These are phyloP conservation scores for Leptestheria dahalacensis DNA, from an alignment of 1,140 invertebrate species.

Conservation along the genomic window DNA sequence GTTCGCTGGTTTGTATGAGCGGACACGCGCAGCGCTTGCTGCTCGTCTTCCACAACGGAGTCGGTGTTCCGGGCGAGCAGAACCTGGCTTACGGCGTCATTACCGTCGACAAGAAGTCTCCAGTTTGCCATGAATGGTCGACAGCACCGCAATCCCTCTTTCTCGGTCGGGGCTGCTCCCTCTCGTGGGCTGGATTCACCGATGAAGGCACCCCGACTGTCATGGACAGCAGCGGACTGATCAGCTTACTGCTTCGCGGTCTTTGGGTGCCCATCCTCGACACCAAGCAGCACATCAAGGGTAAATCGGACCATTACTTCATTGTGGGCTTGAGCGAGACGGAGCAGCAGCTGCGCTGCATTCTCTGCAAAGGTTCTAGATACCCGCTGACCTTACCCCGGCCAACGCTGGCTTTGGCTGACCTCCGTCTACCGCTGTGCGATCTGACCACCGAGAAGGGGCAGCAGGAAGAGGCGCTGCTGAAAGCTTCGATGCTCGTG, in stretches of 20 bases:
- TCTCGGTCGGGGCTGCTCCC: slow-evolving; percentile 45
- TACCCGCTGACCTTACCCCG: slow-evolving; percentile 74
- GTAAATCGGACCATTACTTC: slow-evolving; percentile 64
- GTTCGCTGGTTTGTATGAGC: slow-evolving; percentile 50
- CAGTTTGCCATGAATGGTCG: slow-evolving; percentile 19
- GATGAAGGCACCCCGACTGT: slow-evolving; percentile 44
- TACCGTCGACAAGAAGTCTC: slow-evolving; percentile 22
- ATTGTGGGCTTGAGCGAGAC: slow-evolving; percentile 59
- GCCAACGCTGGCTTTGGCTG: slow-evolving; percentile 58
- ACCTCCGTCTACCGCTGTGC: slow-evolving; percentile 56
- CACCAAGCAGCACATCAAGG: slow-evolving; percentile 46
- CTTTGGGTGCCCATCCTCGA: slow-evolving; percentile 66
- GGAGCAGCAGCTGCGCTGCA: slow-evolving; percentile 55
- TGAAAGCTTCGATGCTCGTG: slow-evolving; percentile 33
- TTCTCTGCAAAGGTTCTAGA: slow-evolving; percentile 69
- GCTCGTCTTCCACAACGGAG: slow-evolving; percentile 55
- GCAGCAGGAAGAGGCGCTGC: slow-evolving; percentile 57
- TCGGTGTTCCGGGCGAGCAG: slow-evolving; percentile 35
- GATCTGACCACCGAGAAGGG: slow-evolving; percentile 65
- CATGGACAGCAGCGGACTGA: slow-evolving; percentile 44
- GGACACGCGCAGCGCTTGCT: slow-evolving; percentile 52
- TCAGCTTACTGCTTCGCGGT: slow-evolving; percentile 44
- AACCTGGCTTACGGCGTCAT: slow-evolving; percentile 29
- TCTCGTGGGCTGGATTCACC: slow-evolving; percentile 69
- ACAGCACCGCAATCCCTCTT: slow-evolving; percentile 38